Conservation (phyloP, 2,888 invertebrate genomes). For the Sesamia inferens region DNA sequence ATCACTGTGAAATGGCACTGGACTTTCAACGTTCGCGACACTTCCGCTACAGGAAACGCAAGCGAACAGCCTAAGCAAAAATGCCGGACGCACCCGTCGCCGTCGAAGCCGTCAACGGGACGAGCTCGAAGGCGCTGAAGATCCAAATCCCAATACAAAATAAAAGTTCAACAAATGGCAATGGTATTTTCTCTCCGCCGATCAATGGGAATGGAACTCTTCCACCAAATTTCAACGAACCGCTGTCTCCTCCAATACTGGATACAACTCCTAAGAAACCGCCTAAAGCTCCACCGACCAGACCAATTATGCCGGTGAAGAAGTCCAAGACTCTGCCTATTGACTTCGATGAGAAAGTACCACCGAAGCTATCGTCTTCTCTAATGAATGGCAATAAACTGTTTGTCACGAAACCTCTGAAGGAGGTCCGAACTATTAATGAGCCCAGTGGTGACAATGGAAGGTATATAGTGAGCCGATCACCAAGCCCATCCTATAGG, state of each 20-base stretch:
- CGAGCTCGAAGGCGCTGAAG: constrained; percentile 72
- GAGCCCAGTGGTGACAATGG: constrained; percentile 74
- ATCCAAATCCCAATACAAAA: constrained; percentile 82
- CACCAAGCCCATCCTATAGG: constrained; percentile 83
- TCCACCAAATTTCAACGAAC: constrained; percentile 76
- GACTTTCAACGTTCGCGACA: constrained; percentile 83
- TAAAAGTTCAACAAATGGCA: constrained; percentile 69
- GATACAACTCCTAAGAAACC: constrained; percentile 86
- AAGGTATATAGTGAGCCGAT: constrained; percentile 75
- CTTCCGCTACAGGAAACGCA: constrained; percentile 87
- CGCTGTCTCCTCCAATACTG: constrained; percentile 82
- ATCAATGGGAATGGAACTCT: constrained; percentile 76
- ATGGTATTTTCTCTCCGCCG: constrained; percentile 68
- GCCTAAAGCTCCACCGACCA: constrained; percentile 80
- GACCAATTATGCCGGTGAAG: constrained; percentile 84
- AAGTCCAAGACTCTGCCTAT: constrained; percentile 87
- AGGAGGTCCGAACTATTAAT: constrained; percentile 83
- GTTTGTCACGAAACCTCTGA: constrained; percentile 84
- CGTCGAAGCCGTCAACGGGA: constrained; percentile 67
- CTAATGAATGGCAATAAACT: constrained; percentile 81
- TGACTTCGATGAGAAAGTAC: constrained; percentile 83
- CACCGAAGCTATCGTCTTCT: constrained; percentile 75
- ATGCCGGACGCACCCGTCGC: constrained; percentile 81
- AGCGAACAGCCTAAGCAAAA: constrained; percentile 74
- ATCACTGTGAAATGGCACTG: constrained; percentile 86